Base-by-base conservation (phyloP, 2,888 invertebrate species). In the Globia sparganii region DNA sequence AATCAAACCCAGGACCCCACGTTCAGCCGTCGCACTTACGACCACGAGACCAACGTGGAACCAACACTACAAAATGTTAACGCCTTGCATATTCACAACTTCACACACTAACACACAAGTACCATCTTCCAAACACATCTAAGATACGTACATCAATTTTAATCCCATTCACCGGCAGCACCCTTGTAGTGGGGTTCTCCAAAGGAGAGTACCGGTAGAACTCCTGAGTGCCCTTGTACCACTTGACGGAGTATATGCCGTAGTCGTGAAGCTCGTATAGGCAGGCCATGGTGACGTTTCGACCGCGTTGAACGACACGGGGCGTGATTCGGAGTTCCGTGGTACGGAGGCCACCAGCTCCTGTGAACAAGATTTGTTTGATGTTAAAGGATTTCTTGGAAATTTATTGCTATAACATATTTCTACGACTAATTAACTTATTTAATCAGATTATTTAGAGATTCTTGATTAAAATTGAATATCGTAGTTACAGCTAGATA, bases 171-270 rank as follows among this genome's bases (percentile, higher is more conserved):
- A 98, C 97, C 80, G 97, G 97, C 93, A 98, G 97, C 86, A 97
- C 97, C 95, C 98, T 98, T 37, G 97, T 98, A 56, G 97, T 97
- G 8, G 98, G 98, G 71, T 95, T 95, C 91, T 98, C 98, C 84
- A 97, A 97, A 18, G 98, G 98, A 21, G 98, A 98, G 93, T 97
- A 98, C 89, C 98, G 97, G 95, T 98, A 99, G 96, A 99, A 98
- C 96, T 99, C 98, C 91, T 98, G 97, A 87, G 96, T 97, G 62
- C 98, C 98, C 88, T 98, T 97, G 97, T 98, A 99, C 98, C 98
- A 99, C 97, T 98, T 98, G 77, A 98, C 98, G 0, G 98, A 97
- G 94, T 98, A 98, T 76, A 99, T 97, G 13, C 97, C 98, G 78
- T 97, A 97, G 65, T 97, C 97, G 90, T 98, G 97, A 87, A 98